Evolutionary conservation across 2,888 invertebrate genomes (phyloP), one percentile per base, ranked within the genome.

Genomic region (Rapana venosa): DNA sequence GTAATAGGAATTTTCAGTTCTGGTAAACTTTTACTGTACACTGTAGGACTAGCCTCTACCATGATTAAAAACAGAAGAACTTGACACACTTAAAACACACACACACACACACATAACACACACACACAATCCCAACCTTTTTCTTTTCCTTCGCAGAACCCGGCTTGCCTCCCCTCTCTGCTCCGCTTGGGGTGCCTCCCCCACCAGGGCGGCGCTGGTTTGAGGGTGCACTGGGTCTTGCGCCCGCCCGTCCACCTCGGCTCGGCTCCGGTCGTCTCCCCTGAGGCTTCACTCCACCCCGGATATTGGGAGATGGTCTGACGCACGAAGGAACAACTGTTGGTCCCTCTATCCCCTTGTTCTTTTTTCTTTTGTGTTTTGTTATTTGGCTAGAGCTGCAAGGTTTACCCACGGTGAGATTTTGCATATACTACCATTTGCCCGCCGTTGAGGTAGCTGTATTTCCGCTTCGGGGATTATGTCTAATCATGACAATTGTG

Each of bases 281-380:
- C 6, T 89, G 85, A 13, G 90, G 85, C 58, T 91, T 93, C 70
- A 92, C 91, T 70, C 93, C 93, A 17, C 93, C 94, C 90, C 94
- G 92, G 17, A 94, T 93, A 88, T 95, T 95, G 36, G 95, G 95
- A 0, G 95, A 95, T 1, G 95, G 95, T 92, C 95, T 95, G 90
- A 17, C 81, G 87, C 77, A 30, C 74, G 36, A 74, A 26, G 0
- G 56, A n/a, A 88, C 36, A 66, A 22, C 66, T 66, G 20, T 66
- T 66, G 66, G 2, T 66, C 22, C 0, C 47, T 47, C 47, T 26
- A 26, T 66, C 26, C 66, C 26, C 26, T 26, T 61, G 13, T 61
- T 61, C 61, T 61, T 61, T 61, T 61, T 61, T 61, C 20, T 1
- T 17, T 22, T 66, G 66, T 15, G 47, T 2, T 2, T 8, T 47